Conservation (phyloP, 1,140 invertebrate species). For the Drosophila bocqueti region DNA sequence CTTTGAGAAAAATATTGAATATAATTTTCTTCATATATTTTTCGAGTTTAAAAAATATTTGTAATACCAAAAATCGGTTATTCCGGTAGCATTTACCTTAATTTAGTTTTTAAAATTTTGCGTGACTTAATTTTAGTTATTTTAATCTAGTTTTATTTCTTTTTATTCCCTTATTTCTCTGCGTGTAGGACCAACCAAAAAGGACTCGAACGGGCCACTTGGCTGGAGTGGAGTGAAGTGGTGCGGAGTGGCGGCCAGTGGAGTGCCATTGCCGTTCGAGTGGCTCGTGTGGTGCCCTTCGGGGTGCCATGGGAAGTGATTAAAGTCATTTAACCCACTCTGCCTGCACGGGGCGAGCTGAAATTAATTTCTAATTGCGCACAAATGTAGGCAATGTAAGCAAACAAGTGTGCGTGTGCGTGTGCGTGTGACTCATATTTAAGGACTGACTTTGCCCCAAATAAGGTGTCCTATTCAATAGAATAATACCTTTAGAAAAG, state of each 20-base stretch:
- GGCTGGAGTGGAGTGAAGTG: constrained; percentile 14
- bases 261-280: constrained; percentile 9
- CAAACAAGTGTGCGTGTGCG: constrained; percentile 4
- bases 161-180: not conserved
- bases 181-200: not conserved
- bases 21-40: too few relatives aligned
- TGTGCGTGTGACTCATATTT: constrained; percentile 9
- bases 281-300: constrained; percentile 34
- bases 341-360: constrained; percentile 44
- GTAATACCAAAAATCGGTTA: not conserved
- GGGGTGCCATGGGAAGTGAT: constrained; percentile 75
- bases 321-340: constrained; percentile 83
- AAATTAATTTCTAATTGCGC: constrained; percentile 83
- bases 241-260: constrained; percentile 2
- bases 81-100: not conserved
- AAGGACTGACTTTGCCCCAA: not conserved
- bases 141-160: too few relatives aligned
- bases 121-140: not conserved
- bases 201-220: constrained; percentile 30
- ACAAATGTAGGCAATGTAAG: constrained; percentile 70
- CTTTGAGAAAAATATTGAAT: too few relatives aligned
- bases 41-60: too few relatives aligned
- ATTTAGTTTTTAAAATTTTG: not conserved
- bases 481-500: not conserved
- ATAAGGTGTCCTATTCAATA: not conserved